Base-by-base conservation (phyloP, 1,140 invertebrate species). In the Globodera ellingtonae region DNA sequence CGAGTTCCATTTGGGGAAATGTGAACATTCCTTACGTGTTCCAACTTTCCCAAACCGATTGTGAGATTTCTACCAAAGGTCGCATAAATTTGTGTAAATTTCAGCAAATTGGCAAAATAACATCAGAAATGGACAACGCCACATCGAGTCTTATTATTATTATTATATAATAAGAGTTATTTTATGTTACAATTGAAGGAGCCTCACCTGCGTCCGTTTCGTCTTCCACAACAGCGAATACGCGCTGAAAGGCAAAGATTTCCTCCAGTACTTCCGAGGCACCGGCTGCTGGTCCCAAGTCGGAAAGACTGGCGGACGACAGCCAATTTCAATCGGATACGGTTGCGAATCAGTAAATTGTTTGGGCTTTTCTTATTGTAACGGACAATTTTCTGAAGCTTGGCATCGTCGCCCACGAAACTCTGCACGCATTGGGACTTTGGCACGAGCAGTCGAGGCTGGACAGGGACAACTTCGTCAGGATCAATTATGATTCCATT, bases 371-470 rank as follows among this genome's bases (percentile, higher is more conserved):
- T 15, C 47, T 46, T 18, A 75, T 56, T 8, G 10, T 5, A 74
- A 15, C 44, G 8, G n/a, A 72, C 21, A 3, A 21, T 24, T n/a
- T 47, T 18, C 67, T 87, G 76, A 50, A 88, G 86, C 52, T 87
- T 47, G 87, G 87, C 78, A 88, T 88, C 62, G 82, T 88, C 15
- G 85, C 87, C 44, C 91, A 91, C 81, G 91, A 91, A 81, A 88
- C 91, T 13, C 89, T 91, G 0, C 91, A 91, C 81, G 89, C 90
- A 0, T 82, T 91, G 48, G 91, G 90, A n/a, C 82, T 89, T 70
- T 81, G 87, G 83, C 80, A 90, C 48, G 90, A 90, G 73, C 90
- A 90, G 79, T 90, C 88, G 10, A 69, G 89, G 76, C 79, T 81
- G 21, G 89, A 90, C 75, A 79, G 89, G 15, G 90, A 90, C 72